Conservation (phyloP, 2,888 invertebrate genomes). For the Heliconius aoede region DNA sequence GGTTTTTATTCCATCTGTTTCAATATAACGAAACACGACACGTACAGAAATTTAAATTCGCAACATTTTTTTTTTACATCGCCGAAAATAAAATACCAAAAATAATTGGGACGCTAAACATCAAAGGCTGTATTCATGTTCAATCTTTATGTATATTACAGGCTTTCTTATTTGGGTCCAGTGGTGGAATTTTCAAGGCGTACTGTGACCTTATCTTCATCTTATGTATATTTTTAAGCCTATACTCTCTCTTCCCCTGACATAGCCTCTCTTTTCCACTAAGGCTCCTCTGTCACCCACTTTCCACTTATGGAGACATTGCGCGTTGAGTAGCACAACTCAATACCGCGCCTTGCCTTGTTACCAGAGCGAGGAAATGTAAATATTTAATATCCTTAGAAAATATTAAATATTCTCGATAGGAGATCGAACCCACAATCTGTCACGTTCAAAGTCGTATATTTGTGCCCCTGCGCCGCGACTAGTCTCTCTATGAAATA, state of each 20-base stretch:
- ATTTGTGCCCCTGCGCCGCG: too few species aligned
- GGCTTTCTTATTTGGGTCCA: not conserved
- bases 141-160: constrained; percentile 5
- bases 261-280: not conserved
- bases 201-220: not conserved
- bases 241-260: not conserved
- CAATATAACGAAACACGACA: constrained; percentile 21
- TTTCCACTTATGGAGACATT: not conserved
- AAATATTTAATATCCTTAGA: too few species aligned
- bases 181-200: not conserved
- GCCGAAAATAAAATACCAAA: not conserved
- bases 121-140: constrained; percentile 7
- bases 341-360: not conserved
- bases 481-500: too few species aligned
- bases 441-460: too few species aligned
- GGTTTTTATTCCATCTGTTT: constrained; percentile 15
- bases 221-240: not conserved
- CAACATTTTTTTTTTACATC: not conserved
- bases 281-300: not conserved
- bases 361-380: not conserved
- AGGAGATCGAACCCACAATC: too few species aligned
- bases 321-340: not conserved
- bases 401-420: too few species aligned
- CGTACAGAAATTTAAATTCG: constrained; percentile 18
- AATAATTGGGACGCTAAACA: not conserved